Percentiles rank a stretch among this genome's conserved stretches.
phyloP scores from a whole-genome alignment of 2,888 invertebrate species.

The Belgica antarctica region DNA sequence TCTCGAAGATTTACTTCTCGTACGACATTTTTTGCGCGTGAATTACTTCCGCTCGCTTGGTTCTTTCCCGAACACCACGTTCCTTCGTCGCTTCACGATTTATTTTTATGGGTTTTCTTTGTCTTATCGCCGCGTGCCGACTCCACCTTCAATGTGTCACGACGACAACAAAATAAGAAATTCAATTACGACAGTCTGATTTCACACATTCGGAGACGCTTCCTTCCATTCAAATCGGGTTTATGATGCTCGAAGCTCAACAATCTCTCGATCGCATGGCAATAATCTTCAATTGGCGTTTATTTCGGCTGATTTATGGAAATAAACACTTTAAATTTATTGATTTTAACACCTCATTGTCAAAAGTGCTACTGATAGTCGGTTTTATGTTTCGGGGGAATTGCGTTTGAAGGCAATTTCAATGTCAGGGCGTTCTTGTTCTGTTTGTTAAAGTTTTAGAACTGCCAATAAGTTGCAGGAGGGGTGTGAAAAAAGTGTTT shows the following conservation, averaged over 20 bases:
- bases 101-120: slow-evolving; percentile 37
- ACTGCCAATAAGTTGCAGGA: too few relatives aligned
- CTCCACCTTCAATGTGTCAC: neutral
- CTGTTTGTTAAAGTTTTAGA: too few relatives aligned
- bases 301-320: neutral
- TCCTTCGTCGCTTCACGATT: slow-evolving; percentile 33
- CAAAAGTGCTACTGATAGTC: neutral
- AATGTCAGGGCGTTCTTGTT: too few relatives aligned
- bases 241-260: neutral
- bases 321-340: too few relatives aligned
- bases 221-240: neutral
- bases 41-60: slow-evolving; percentile 5
- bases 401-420: too few relatives aligned
- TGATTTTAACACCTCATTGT: neutral
- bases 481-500: too few relatives aligned
- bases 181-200: neutral
- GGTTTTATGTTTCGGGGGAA: too few relatives aligned
- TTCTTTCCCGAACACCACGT: neutral
- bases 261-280: neutral
- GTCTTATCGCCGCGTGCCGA: slow-evolving; percentile 25
- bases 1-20: neutral
- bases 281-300: neutral
- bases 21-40: slow-evolving; percentile 12
- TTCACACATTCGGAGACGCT: neutral
- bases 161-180: neutral